Percentiles rank a stretch among this genome's conserved stretches.
These are phyloP conservation scores for Hyposmocoma kahamanoa DNA, from an alignment of 1,140 invertebrate species.

Conservation along the genomic window DNA sequence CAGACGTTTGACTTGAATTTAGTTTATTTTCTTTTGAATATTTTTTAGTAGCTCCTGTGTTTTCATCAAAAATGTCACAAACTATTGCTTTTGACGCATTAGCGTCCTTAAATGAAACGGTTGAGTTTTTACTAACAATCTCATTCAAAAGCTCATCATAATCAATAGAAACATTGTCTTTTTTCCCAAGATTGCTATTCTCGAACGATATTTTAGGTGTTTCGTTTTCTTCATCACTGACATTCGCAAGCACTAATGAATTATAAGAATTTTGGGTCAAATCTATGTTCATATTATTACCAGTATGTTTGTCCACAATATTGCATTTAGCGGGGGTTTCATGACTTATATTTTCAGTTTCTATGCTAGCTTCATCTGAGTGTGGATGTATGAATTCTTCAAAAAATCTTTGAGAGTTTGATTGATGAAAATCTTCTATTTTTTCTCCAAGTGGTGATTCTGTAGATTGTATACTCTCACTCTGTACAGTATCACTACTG, in stretches of 20 bases:
- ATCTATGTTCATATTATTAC: constrained; percentile 25
- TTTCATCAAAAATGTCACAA: too few relatives aligned
- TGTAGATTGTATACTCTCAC: too few relatives aligned
- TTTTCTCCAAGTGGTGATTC: too few relatives aligned
- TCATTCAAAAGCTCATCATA: constrained; percentile 41
- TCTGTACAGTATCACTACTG: neutral
- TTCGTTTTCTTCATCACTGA: neutral
- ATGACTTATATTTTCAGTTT: constrained; percentile 8
- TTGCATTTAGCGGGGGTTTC: too few relatives aligned
- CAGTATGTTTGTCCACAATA: neutral
- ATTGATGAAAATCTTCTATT: too few relatives aligned
- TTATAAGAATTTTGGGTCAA: constrained; percentile 38
- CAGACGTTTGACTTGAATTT: constrained; percentile 27
- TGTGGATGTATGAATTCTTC: constrained; percentile 22
- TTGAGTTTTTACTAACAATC: constrained; percentile 3
- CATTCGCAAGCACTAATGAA: neutral
- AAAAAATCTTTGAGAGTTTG: constrained; percentile 16
- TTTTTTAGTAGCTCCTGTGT: too few relatives aligned
- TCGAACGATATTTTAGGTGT: neutral
- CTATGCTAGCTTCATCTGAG: constrained; percentile 16
- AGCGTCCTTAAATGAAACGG: too few relatives aligned
- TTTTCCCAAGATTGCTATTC: constrained; percentile 26
- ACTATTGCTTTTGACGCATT: too few relatives aligned
- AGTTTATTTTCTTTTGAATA: too few relatives aligned
- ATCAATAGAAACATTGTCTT: constrained; percentile 47